These are phyloP conservation scores for Noturus placidus DNA, from an alignment of 2,113 vertebrate species.

Conservation along the genomic window DNA sequence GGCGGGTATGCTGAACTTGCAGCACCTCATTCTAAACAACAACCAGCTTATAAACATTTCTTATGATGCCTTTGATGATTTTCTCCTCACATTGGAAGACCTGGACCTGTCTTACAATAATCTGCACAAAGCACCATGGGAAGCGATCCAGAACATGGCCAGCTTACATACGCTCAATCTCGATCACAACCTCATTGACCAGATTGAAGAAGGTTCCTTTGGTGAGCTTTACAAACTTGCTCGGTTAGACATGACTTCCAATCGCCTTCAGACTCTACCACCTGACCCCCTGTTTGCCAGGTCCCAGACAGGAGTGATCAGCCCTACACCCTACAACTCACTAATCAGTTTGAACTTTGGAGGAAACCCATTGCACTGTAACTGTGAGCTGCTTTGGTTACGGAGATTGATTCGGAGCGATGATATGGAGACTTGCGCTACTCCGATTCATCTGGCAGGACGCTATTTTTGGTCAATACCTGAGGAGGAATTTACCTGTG, in stretches of 20 bases:
- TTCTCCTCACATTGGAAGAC: slow-evolving; percentile 83
- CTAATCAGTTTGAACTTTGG: slow-evolving; percentile 84
- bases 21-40: slow-evolving; percentile 87
- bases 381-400: slow-evolving; percentile 89
- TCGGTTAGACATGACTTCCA: slow-evolving; percentile 89
- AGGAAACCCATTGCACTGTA: slow-evolving; percentile 90
- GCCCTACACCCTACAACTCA: slow-evolving; percentile 80
- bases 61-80: slow-evolving; percentile 82
- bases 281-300: slow-evolving; percentile 81
- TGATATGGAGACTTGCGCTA: slow-evolving; percentile 90
- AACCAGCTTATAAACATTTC: slow-evolving; percentile 85
- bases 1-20: slow-evolving; percentile 81
- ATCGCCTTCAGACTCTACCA: slow-evolving; percentile 83
- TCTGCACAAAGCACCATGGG: slow-evolving; percentile 84
- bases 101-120: slow-evolving; percentile 93
- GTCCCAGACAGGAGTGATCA: slow-evolving; percentile 81
- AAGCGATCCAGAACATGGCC: slow-evolving; percentile 85
- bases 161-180: slow-evolving; percentile 86
- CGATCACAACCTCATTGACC: slow-evolving; percentile 89
- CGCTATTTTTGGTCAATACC: slow-evolving; percentile 91
- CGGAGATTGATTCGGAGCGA: slow-evolving; percentile 80
- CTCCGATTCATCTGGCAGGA: slow-evolving; percentile 79
- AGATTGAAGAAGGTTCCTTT: slow-evolving; percentile 83
- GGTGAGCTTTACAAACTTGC: slow-evolving; percentile 86
- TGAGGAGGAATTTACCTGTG: slow-evolving; percentile 89